Conservation (phyloP, 2,888 invertebrate species). For the Rhorus exstirpatorius region DNA sequence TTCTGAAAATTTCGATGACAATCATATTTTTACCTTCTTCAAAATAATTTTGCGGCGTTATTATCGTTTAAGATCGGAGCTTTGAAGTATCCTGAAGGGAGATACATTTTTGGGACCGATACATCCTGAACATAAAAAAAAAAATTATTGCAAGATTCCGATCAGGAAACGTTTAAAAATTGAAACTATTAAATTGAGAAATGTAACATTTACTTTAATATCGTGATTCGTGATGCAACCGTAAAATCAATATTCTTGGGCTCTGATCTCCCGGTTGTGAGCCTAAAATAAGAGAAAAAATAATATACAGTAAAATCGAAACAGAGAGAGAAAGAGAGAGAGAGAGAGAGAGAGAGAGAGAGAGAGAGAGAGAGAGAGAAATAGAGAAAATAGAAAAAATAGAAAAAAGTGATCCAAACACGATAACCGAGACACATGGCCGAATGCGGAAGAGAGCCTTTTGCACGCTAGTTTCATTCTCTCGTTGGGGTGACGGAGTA, state of each 20-base stretch:
- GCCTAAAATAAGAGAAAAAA: conserved; percentile 28
- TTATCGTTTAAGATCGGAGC: no score
- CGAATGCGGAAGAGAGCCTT: conserved; percentile 29
- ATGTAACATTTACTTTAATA: no score
- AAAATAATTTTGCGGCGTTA: no score
- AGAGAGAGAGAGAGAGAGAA: conserved; percentile 48
- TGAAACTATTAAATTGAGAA: background rate
- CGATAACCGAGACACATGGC: conserved; percentile 63
- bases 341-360: conserved; percentile 49
- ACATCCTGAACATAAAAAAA: no score
- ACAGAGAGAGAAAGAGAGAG: conserved; percentile 45
- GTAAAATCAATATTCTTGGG: conserved; percentile 45
- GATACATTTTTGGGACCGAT: no score
- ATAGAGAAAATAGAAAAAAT: conserved; percentile 36
- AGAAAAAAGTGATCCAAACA: conserved; percentile 50
- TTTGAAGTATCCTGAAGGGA: no score
- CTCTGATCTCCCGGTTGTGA: conserved; percentile 15
- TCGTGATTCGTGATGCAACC: background rate
- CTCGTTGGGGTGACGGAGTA: conserved; percentile 72
- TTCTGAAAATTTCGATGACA: no score
- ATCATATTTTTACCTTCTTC: no score
- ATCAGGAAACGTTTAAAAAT: background rate
- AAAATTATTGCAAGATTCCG: no score
- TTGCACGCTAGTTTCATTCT: conserved; percentile 43
- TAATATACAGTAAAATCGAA: conserved; percentile 30